These are phyloP conservation scores for Pissodes strobi DNA, from an alignment of 1,140 invertebrate genomes.

Conservation along the genomic window DNA sequence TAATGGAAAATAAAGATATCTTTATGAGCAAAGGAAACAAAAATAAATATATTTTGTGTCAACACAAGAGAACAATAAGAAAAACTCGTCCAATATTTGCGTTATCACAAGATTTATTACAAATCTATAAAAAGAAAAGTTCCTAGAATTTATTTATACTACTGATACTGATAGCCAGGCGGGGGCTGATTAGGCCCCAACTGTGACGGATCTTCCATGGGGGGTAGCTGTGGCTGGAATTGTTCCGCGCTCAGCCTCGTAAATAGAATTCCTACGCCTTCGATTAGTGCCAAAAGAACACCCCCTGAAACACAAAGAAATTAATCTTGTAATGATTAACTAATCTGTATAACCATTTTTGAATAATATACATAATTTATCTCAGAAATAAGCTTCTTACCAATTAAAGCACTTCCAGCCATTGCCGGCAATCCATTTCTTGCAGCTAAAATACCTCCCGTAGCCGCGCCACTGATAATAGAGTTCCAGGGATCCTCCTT, in stretches of 20 bases:
- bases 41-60: too few species aligned
- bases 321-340: neutral
- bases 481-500: conserved; percentile 99
- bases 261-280: conserved; percentile 93
- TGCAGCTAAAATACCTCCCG: conserved; percentile 92
- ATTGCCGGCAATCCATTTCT: conserved; percentile 94
- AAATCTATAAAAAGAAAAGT: too few species aligned
- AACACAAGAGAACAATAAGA: too few species aligned
- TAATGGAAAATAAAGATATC: too few species aligned
- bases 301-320: conserved; percentile 69
- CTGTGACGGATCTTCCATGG: conserved; percentile 70
- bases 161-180: conserved; percentile 41
- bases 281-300: conserved; percentile 91
- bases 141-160: conserved; percentile 22
- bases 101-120: too few species aligned
- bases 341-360: neutral
- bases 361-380: neutral
- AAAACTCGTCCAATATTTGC: too few species aligned
- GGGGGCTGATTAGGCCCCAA: conserved; percentile 38
- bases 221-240: conserved; percentile 77
- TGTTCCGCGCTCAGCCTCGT: conserved; percentile 88
- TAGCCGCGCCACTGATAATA: conserved; percentile 94
- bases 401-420: conserved; percentile 93
- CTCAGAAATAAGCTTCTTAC: conserved; percentile 8
- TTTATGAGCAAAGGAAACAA: too few species aligned